Base-by-base conservation (phyloP, 2,113 vertebrate species). In the Mirounga angustirostris region DNA sequence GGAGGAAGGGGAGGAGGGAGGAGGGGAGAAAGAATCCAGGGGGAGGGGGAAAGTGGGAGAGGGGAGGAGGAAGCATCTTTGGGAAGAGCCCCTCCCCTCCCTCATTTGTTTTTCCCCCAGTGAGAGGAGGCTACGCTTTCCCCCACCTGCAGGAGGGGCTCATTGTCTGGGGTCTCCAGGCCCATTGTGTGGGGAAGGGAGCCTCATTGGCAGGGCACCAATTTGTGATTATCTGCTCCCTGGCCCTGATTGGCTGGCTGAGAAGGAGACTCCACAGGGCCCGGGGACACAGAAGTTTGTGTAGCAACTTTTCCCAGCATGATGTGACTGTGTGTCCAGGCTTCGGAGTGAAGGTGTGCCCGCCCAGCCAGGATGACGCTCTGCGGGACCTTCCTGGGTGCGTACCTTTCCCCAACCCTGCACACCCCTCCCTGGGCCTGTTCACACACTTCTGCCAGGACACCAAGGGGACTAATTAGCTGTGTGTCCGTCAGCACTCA, bases 371-470 rank as follows among this genome's bases (percentile, higher is more conserved):
- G 98, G 98, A 99, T 99, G 99, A 99, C 99, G 98, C 99, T 99
- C 99, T 99, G 99, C 93, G 99, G 99, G 98, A 98, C 98, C 95
- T 99, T 99, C 98, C 99, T 99, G 97, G 99, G 99, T 99, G 99
- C 97, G 99, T 99, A 98, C 59, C 65, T 65, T 59, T 81, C 98
- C 94, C 99, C 97, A 98, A 98, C 95, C 99, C 99, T 99, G 99
- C 99, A 98, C 98, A 98, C 61, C 98, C 98, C 93, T 99, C 99
- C 98, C 98, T 99, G 83, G 99, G 99, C 99, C 99, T 97, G 99
- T 99, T 88, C 52, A 98, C 69, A 19, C 1, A 14, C 54, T 78
- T 94, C 95, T 91, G 80, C 78, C 40, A 16, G 56, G 56, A 91
- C 0, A 28, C 52, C 76, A 16, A 59, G 63, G 74, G 80, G 91